Conservation (phyloP, 2,797 vertebrate genomes). For the Gallinago stenura region DNA sequence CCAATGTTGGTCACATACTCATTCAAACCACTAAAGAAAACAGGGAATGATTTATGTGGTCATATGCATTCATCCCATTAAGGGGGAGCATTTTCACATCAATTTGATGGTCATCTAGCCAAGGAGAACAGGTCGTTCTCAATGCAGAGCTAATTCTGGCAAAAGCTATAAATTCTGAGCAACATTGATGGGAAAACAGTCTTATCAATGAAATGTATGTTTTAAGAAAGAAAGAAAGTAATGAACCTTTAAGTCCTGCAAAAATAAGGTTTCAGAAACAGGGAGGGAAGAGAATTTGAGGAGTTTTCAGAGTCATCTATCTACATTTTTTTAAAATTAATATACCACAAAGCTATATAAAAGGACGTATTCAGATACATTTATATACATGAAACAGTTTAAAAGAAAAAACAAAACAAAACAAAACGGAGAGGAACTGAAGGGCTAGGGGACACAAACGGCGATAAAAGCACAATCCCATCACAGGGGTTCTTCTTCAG, state of each 20-base stretch:
- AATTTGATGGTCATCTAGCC: neutral
- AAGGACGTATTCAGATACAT: neutral
- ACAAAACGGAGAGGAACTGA: neutral
- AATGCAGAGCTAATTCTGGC: neutral
- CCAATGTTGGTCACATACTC: constrained; percentile 13
- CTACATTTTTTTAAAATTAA: neutral
- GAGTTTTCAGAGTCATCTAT: neutral
- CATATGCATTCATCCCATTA: neutral
- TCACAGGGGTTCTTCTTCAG: neutral
- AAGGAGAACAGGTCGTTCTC: constrained; percentile 29
- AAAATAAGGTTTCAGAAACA: neutral
- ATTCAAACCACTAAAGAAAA: constrained; percentile 16
- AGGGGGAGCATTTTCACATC: neutral
- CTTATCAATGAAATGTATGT: neutral
- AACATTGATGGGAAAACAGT: neutral
- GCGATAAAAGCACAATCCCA: neutral
- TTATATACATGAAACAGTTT: neutral
- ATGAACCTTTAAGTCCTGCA: neutral
- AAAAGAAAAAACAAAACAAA: neutral
- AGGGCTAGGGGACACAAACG: neutral
- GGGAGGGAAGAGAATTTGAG: neutral
- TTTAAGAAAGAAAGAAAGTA: neutral
- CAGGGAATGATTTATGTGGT: neutral
- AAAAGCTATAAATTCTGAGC: neutral
- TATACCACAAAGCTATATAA: neutral